phyloP scores from a whole-genome alignment of 2,113 vertebrate species.

The Protobothrops mucrosquamatus region DNA sequence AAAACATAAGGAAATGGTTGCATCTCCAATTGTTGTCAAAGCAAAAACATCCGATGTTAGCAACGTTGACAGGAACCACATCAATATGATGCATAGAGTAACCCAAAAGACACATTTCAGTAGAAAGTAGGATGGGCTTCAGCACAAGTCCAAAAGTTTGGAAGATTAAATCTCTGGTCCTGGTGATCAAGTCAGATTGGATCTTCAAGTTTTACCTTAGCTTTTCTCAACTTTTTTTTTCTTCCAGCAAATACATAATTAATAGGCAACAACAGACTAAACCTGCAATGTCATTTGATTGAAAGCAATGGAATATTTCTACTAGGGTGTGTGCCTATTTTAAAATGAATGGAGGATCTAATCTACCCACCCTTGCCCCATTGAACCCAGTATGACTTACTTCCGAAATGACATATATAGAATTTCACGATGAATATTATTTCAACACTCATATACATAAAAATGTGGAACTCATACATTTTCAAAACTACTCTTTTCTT shows the following conservation, averaged over 20 bases:
- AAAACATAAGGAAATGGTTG: too few relatives aligned
- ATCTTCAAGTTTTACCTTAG: not conserved
- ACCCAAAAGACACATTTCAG: not conserved
- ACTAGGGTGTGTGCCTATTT: not conserved
- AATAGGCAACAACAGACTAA: not conserved
- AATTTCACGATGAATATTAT: not conserved
- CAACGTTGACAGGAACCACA: not conserved
- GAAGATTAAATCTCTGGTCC: not conserved
- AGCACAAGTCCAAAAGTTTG: not conserved
- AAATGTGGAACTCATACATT: not conserved
- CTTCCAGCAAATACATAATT: not conserved
- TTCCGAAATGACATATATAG: not conserved
- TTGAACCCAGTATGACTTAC: not conserved
- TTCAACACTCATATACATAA: conserved; percentile 7
- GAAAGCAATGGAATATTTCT: not conserved
- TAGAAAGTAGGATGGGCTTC: not conserved
- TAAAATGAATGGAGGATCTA: not conserved
- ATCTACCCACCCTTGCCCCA: not conserved
- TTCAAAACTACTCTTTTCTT: not conserved
- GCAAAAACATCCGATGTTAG: too few relatives aligned
- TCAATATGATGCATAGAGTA: not conserved
- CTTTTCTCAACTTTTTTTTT: not conserved
- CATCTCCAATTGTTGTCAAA: too few relatives aligned
- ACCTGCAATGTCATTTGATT: not conserved
- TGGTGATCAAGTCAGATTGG: not conserved